Base-by-base conservation (phyloP, 2,113 vertebrate species). In the Cavia porcellus region DNA sequence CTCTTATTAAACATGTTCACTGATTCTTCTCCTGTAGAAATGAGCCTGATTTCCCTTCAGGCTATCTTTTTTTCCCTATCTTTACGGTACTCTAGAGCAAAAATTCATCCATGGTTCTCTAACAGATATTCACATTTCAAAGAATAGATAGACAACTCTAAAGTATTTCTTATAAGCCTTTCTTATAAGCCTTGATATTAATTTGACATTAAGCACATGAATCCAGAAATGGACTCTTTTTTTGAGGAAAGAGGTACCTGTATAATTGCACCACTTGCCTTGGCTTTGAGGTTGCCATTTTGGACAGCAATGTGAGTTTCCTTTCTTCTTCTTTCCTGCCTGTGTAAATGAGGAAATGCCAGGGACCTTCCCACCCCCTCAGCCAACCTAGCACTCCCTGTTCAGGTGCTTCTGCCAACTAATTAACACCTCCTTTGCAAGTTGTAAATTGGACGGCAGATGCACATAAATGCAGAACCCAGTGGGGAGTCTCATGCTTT, bases 401-500 rank as follows among this genome's bases (percentile, higher is more conserved):
- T 94, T 97, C 96, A 98, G 97, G 97, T 98, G 96, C 96, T 95
- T 94, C 90, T 98, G 97, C 97, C 98, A 98, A 93, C 97, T 98
- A 98, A 98, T 98, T 98, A 98, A 98, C 98, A 97, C 98, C 97
- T 98, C 97, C 96, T 98, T 97, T 96, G 79, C 95, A 96, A 98
- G 86, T 92, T 98, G 98, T 94, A 97, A 98, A 98, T 97, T 97
- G 96, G 97, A 94, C 75, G 11, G 95, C 98, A 97, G 98, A 97
- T 97, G 97, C 96, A 32, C 87, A 91, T 28, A 80, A 96, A 95
- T 81, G 94, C 86, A 92, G 95, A 94, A 13, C 97, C 88, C 97
- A 91, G 96, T 68, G 91, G 97, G 97, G 96, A 92, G 96, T 87
- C 96, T 96, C 62, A 14, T 42, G 93, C 93, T 95, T 89, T 87